These are phyloP conservation scores for Amaurobius ferox DNA, from an alignment of 2,888 invertebrate species.

Conservation along the genomic window DNA sequence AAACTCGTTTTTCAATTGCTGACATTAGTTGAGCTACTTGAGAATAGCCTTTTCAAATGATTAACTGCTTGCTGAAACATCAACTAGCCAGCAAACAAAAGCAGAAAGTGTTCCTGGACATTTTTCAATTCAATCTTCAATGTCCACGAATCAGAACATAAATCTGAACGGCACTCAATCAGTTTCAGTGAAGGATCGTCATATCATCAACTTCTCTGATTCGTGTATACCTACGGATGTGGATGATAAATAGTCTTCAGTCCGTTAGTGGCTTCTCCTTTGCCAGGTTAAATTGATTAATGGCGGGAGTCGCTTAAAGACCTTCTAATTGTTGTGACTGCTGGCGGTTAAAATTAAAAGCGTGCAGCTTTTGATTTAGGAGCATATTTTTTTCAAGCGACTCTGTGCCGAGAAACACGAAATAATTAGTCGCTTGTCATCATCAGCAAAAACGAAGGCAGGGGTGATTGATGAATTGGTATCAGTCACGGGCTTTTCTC, in stretches of 20 bases:
- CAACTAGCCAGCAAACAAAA: too few species aligned
- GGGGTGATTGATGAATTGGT: conserved; percentile 61
- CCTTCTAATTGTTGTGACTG: conserved; percentile 48
- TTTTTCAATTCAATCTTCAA: background rate
- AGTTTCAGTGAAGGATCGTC: conserved; percentile 1
- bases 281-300: conserved; percentile 24
- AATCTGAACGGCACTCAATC: conserved; percentile 6
- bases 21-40: too few species aligned
- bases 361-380: conserved; percentile 23
- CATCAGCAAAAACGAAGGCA: conserved; percentile 30
- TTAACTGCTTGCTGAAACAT: too few species aligned
- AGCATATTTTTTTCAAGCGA: conserved; percentile 28
- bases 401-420: conserved; percentile 42
- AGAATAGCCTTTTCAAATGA: too few species aligned
- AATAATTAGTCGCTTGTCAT: conserved; percentile 70
- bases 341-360: conserved; percentile 23
- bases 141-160: background rate
- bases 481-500: conserved; percentile 46
- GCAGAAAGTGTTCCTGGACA: too few species aligned
- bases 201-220: conserved; percentile 5
- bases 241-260: conserved; percentile 23
- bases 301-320: conserved; percentile 22
- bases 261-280: conserved; percentile 18
- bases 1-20: too few species aligned
- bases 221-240: background rate